Conservation (phyloP, 2,113 vertebrate genomes). For the Muntiacus reevesi region DNA sequence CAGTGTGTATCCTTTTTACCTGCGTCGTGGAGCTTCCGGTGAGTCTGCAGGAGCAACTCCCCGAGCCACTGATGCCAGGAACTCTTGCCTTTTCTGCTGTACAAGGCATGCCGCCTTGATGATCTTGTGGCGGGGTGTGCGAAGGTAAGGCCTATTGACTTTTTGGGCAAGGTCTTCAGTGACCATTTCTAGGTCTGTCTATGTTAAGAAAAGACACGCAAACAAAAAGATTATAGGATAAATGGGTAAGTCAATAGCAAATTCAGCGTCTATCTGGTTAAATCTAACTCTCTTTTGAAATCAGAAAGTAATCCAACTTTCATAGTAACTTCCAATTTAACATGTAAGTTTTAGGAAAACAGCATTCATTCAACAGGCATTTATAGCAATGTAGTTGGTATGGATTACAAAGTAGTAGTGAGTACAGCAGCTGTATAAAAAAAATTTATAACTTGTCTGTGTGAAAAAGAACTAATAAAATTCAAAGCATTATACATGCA, state of each 20-base stretch:
- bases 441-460: neutral
- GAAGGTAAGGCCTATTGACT: slow-evolving; percentile 98
- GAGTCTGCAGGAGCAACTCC: slow-evolving; percentile 98
- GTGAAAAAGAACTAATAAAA: neutral
- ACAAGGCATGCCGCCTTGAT: slow-evolving; percentile 96
- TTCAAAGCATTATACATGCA: neutral
- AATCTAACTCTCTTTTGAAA: neutral
- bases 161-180: slow-evolving; percentile 99
- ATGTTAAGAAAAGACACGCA: neutral
- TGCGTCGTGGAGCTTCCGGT: slow-evolving; percentile 93
- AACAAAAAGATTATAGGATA: neutral
- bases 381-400: neutral
- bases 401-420: neutral
- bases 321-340: slow-evolving; percentile 3
- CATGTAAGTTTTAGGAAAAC: neutral
- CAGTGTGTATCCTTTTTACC: slow-evolving; percentile 77
- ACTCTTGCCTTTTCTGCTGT: slow-evolving; percentile 98
- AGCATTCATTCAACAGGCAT: neutral
- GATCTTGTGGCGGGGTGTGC: slow-evolving; percentile 97
- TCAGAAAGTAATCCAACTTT: slow-evolving; percentile 39
- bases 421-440: neutral
- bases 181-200: slow-evolving; percentile 99
- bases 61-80: slow-evolving; percentile 95
- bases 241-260: neutral
- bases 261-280: neutral